Percentiles rank a stretch among this genome's conserved stretches.
phyloP scores from a whole-genome alignment of 2,888 invertebrate species.

The Gastracanthus pulcherrimus region DNA sequence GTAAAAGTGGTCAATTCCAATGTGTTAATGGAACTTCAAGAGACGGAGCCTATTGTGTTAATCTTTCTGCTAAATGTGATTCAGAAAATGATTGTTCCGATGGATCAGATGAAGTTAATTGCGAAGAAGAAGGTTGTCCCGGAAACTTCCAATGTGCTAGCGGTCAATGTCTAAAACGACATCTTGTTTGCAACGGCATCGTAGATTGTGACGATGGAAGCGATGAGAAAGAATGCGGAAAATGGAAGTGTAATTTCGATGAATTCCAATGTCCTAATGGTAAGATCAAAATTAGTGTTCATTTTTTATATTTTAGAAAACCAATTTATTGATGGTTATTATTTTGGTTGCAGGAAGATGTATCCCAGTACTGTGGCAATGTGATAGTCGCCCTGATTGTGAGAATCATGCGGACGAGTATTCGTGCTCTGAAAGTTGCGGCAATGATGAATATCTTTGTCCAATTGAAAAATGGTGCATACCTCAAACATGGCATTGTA shows the following conservation, averaged over 20 bases:
- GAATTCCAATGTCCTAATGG: slow-evolving; percentile 79
- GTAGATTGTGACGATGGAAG: slow-evolving; percentile 82
- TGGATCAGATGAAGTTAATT: slow-evolving; percentile 82
- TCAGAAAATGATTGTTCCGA: slow-evolving; percentile 82
- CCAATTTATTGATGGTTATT: background rate
- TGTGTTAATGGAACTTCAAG: slow-evolving; percentile 81
- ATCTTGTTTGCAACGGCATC: slow-evolving; percentile 82
- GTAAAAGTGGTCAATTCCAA: slow-evolving; percentile 81
- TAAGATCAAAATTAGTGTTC: slow-evolving; percentile 59
- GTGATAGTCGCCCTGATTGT: slow-evolving; percentile 81
- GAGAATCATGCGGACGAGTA: slow-evolving; percentile 80
- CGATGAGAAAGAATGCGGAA: slow-evolving; percentile 80
- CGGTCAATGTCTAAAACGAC: slow-evolving; percentile 81
- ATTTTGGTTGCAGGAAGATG: slow-evolving; percentile 76
- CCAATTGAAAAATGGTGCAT: slow-evolving; percentile 81
- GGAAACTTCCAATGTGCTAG: slow-evolving; percentile 81
- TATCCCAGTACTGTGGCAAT: slow-evolving; percentile 81
- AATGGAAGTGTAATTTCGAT: slow-evolving; percentile 80
- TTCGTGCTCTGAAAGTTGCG: slow-evolving; percentile 79
- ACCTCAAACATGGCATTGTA: slow-evolving; percentile 80
- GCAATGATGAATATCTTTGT: slow-evolving; percentile 80
- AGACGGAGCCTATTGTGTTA: slow-evolving; percentile 81
- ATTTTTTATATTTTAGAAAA: background rate
- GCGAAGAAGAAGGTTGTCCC: slow-evolving; percentile 80
- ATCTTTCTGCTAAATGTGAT: slow-evolving; percentile 79